These are phyloP conservation scores for Andrena cerasifolii DNA, from an alignment of 1,140 invertebrate genomes.

Conservation along the genomic window DNA sequence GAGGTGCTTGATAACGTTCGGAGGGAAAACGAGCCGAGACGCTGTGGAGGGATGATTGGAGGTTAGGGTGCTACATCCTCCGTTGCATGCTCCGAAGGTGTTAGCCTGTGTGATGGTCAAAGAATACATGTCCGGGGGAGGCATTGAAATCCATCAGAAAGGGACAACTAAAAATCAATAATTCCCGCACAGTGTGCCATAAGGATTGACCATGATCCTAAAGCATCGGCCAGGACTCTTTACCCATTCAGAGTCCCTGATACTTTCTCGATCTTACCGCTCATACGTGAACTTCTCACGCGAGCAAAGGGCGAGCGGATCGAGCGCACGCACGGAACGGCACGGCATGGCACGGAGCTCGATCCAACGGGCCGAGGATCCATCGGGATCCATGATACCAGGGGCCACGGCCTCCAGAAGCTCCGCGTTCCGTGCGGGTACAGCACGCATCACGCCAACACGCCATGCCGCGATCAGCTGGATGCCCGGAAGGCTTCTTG, in stretches of 20 bases:
- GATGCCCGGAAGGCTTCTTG: constrained; percentile 77
- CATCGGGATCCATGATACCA: constrained; percentile 56
- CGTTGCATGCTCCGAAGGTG: too few relatives aligned
- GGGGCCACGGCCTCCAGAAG: constrained; percentile 42
- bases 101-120: too few relatives aligned
- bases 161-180: too few relatives aligned
- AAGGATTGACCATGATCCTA: neutral
- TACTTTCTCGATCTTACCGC: constrained; percentile 38
- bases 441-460: constrained; percentile 76
- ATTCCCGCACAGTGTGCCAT: too few relatives aligned
- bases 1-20: neutral
- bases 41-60: neutral
- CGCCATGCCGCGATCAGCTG: constrained; percentile 75
- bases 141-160: too few relatives aligned
- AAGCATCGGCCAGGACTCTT: neutral
- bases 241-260: neutral
- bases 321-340: constrained; percentile 47
- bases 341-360: constrained; percentile 43
- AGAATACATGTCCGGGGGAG: too few relatives aligned
- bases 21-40: neutral
- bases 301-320: constrained; percentile 41
- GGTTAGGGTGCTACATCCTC: too few relatives aligned
- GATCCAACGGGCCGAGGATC: constrained; percentile 49
- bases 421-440: constrained; percentile 54
- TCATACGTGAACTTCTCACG: constrained; percentile 49